phyloP scores from a whole-genome alignment of 2,797 vertebrate genomes.

The Gorsachius magnificus region DNA sequence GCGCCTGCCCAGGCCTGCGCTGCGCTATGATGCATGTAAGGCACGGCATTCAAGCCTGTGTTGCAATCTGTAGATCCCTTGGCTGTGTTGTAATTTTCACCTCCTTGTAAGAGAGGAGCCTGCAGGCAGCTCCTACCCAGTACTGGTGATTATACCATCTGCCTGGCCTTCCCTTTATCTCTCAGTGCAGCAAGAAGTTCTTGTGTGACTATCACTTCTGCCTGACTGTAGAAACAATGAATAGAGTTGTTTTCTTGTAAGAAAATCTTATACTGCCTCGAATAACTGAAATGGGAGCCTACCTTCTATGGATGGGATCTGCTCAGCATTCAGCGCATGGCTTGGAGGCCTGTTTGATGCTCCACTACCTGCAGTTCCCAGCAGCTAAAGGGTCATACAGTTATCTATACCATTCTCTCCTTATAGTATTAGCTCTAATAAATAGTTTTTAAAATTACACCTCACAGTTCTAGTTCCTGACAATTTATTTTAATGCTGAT shows the following conservation, averaged over 20 bases:
- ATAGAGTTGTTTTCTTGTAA: neutral
- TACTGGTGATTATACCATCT: neutral
- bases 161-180: neutral
- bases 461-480: neutral
- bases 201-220: fast-evolving
- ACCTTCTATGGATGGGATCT: neutral
- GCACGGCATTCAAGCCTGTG: neutral
- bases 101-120: neutral
- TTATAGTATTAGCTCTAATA: neutral
- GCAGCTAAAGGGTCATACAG: neutral
- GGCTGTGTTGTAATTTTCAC: neutral
- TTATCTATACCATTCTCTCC: neutral
- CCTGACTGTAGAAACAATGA: neutral
- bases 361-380: neutral
- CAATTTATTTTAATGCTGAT: too few species aligned
- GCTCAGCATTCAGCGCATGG: neutral
- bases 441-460: neutral
- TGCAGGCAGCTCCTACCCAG: neutral
- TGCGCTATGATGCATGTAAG: too few species aligned
- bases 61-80: neutral
- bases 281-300: neutral
- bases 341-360: neutral
- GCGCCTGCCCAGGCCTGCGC: neutral
- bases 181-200: neutral
- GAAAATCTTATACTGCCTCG: neutral